Conservation (phyloP, 2,797 vertebrate genomes). For the Catostomus latipinnis region DNA sequence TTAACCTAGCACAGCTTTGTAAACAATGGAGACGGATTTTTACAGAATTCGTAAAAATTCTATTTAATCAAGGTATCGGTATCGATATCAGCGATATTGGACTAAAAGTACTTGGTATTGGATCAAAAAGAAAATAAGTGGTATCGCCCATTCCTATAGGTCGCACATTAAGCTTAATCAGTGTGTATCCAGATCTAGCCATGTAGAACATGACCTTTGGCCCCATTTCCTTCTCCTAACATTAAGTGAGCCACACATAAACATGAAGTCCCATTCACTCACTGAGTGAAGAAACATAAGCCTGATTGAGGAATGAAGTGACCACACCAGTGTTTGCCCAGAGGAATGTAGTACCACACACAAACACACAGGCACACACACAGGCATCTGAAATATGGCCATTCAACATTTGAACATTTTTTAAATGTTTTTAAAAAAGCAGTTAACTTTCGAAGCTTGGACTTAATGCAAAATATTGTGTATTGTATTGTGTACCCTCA, state of each 20-base stretch:
- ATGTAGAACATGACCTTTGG: conserved; percentile 63
- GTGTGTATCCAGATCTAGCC: conserved; percentile 55
- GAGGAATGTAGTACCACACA: conserved; percentile 60
- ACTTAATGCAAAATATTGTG: neutral
- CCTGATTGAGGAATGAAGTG: too few species aligned
- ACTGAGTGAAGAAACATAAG: too few species aligned
- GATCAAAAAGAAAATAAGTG: too few species aligned
- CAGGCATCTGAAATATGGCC: conserved; percentile 29
- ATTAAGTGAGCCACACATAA: too few species aligned
- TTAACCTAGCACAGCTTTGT: too few species aligned
- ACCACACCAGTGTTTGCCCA: conserved; percentile 51
- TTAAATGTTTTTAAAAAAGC: neutral
- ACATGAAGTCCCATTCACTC: too few species aligned
- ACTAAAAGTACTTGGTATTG: too few species aligned
- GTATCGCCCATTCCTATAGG: too few species aligned
- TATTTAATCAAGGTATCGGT: too few species aligned
- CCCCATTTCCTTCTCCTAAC: conserved; percentile 28
- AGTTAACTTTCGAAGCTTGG: neutral
- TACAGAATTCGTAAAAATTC: too few species aligned
- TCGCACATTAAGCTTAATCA: conserved; percentile 53
- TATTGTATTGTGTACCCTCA: neutral
- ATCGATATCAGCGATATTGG: too few species aligned
- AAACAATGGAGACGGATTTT: too few species aligned
- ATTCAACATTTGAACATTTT: neutral
- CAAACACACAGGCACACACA: conserved; percentile 10